Conservation (phyloP, 1,140 invertebrate species). For the Teleogryllus occipitalis region DNA sequence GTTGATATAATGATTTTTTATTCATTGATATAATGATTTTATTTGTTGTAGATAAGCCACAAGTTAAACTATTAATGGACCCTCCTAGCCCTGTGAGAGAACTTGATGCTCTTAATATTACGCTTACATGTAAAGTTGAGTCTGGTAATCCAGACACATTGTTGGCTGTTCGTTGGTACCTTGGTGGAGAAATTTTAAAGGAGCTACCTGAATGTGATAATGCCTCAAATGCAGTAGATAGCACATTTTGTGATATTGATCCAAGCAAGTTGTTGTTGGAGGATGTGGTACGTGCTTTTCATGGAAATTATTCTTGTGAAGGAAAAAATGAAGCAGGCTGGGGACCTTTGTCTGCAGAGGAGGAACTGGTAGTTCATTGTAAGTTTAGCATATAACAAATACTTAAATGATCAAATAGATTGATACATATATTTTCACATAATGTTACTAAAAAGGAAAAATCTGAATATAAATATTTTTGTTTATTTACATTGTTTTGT, state of each 20-base stretch:
- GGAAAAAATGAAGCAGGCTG: constrained; percentile 79
- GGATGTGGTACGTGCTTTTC: constrained; percentile 70
- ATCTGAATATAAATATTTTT: too few relatives aligned
- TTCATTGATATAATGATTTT: not conserved
- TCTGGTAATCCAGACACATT: constrained; percentile 50
- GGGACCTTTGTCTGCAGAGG: constrained; percentile 63
- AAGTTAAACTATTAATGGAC: constrained; percentile 66
- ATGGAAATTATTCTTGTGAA: constrained; percentile 87
- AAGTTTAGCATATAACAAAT: constrained; percentile 35
- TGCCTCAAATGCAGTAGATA: constrained; percentile 38
- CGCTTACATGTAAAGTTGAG: constrained; percentile 73
- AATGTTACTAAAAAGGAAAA: too few relatives aligned
- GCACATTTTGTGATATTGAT: constrained; percentile 69
- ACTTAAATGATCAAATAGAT: not conserved
- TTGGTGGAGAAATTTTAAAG: constrained; percentile 71
- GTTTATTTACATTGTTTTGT: too few relatives aligned
- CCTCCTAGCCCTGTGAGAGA: constrained; percentile 67
- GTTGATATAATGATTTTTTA: too few relatives aligned
- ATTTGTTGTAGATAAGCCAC: constrained; percentile 56
- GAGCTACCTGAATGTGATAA: constrained; percentile 72
- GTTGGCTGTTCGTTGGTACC: constrained; percentile 58
- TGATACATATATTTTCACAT: too few relatives aligned
- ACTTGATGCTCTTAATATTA: constrained; percentile 69
- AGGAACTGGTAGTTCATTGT: constrained; percentile 70
- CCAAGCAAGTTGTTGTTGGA: constrained; percentile 73